Base-by-base conservation (phyloP, 2,888 invertebrate species). In the Lithophane socia region DNA sequence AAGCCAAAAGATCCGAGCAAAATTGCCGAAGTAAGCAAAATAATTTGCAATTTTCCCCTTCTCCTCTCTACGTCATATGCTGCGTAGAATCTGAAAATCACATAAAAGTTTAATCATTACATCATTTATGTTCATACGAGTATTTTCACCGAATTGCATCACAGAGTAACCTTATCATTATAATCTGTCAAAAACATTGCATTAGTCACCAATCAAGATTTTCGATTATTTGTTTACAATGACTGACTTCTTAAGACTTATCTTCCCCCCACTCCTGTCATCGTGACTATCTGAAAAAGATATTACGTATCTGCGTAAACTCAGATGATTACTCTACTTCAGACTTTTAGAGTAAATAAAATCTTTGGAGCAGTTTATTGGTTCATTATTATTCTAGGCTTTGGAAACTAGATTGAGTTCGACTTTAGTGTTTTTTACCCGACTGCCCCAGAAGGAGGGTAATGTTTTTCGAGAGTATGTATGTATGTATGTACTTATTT, bases 81-180 rank as follows among this genome's bases (percentile, higher is more conserved):
- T 29, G n/a, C 18, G 3, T n/a, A 47, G 1, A 3, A n/a, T 44
- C 12, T 16, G 18, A 56, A 73, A 56, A 12, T 9, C 10, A 37
- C 16, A 37, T 3, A 37, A 37, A 18, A 8, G 18, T n/a, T 12
- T 47, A 9, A 1, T 37, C 18, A 24, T 44, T 44, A 18, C 18
- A 18, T 44, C 42, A 52, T 16, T 21, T 37, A 37, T 47, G 24
- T 24, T n/a, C 5, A 56, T 18, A n/a, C n/a, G n/a, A n/a, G n/a
- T n/a, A 42, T 9, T 58, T 37, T 9, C 75, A 37, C 18, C 29
- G 9, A 13, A 56, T 60, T 80, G 16, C 60, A 47, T 60, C 61
- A 77, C 24, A 18, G 9, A 71, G 7, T 16, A 52, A 37, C 21
- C 56, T 42, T 75, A 77, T 82, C 56, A 21, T 21, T 16, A n/a